phyloP scores from a whole-genome alignment of 2,113 vertebrate genomes.

The Girardinichthys multiradiatus region DNA sequence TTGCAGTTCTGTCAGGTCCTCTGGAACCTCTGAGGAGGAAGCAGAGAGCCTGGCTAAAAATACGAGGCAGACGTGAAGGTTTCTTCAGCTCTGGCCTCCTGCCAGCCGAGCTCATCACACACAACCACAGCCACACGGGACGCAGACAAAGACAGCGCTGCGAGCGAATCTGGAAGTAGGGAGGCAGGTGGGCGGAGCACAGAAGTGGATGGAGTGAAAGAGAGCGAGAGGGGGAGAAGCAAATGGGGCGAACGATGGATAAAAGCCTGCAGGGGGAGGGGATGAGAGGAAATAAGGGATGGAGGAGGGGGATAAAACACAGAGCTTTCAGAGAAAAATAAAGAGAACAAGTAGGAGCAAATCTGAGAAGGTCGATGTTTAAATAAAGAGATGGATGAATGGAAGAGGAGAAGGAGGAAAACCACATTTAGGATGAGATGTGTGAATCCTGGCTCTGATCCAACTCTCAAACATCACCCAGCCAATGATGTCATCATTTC shows the following conservation, averaged over 20 bases:
- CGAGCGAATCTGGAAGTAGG: constrained; percentile 45
- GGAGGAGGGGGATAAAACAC: constrained; percentile 22
- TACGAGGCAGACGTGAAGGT: constrained; percentile 32
- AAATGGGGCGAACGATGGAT: constrained; percentile 46
- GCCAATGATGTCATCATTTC: constrained; percentile 68
- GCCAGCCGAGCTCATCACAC: constrained; percentile 29
- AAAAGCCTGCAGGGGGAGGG: constrained; percentile 46
- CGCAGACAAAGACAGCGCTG: constrained; percentile 63
- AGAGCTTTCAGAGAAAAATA: constrained; percentile 25
- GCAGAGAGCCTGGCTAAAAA: constrained; percentile 55
- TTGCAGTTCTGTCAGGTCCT: constrained; percentile 23
- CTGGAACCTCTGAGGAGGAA: constrained; percentile 32
- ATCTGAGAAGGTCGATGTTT: constrained; percentile 3
- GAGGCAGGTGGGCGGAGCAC: constrained; percentile 61
- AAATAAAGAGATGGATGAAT: neutral
- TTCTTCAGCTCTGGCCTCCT: constrained; percentile 26
- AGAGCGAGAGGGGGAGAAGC: constrained; percentile 39
- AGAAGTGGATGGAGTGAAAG: constrained; percentile 55
- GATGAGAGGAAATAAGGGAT: neutral
- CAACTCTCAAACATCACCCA: constrained; percentile 26
- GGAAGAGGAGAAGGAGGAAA: neutral
- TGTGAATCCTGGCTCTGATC: constrained; percentile 17
- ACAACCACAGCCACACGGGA: constrained; percentile 12
- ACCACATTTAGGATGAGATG: constrained; percentile 14
- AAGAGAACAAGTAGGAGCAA: neutral